Evolutionary conservation across 2,888 invertebrate species (phyloP).

Genomic region (Alloscopus bannaensis): DNA sequence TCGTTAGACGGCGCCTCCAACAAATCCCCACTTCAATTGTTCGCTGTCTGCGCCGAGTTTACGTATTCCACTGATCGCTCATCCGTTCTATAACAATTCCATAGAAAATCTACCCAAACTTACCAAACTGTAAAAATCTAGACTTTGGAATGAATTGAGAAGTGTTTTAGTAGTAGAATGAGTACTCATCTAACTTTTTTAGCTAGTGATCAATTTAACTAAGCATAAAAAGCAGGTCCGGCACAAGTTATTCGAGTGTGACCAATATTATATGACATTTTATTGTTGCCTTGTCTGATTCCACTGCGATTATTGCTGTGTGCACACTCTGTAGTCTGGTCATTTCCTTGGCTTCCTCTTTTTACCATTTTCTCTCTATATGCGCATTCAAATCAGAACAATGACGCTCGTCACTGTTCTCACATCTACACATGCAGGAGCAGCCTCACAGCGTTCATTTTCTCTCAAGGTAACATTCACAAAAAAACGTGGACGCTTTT

Average conservation of each 20-base stretch:
- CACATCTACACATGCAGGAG: neutral
- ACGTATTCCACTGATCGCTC: too few relatives aligned
- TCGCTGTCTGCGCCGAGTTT: too few relatives aligned
- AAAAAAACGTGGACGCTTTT: conserved; percentile 30
- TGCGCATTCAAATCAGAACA: conserved; percentile 1
- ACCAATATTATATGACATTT: neutral
- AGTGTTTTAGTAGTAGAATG: too few relatives aligned
- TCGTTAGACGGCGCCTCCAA: too few relatives aligned
- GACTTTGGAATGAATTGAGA: too few relatives aligned
- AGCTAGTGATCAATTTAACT: neutral
- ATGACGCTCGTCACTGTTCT: conserved; percentile 14
- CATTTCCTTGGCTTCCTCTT: conserved; percentile 1
- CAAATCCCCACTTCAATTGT: too few relatives aligned
- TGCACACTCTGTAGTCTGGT: neutral
- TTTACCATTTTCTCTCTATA: neutral
- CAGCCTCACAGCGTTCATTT: neutral
- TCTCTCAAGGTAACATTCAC: conserved; percentile 30
- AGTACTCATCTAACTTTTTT: neutral
- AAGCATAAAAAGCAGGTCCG: too few relatives aligned
- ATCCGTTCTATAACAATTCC: too few relatives aligned
- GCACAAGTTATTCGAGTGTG: neutral
- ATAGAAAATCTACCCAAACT: too few relatives aligned
- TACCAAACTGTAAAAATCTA: too few relatives aligned
- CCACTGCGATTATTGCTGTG: neutral
- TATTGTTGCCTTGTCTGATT: neutral